Evolutionary conservation across 2,888 invertebrate genomes (phyloP).

Genomic region (Folsomia manolachei): DNA sequence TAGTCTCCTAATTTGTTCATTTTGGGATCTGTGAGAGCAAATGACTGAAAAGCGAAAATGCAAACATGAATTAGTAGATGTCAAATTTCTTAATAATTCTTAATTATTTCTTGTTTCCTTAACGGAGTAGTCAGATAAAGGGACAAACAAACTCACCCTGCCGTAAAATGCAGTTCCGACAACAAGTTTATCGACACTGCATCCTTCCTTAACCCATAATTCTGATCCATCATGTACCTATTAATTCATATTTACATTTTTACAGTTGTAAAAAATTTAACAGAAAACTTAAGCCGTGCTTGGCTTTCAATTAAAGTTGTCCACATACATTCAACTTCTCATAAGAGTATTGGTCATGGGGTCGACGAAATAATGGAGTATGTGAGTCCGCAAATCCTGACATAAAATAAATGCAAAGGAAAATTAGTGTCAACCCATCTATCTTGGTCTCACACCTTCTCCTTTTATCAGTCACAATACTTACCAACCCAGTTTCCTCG

Average conservation of each 20-base stretch:
- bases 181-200: slow-evolving; percentile 78
- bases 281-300: slow-evolving; percentile 52
- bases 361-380: slow-evolving; percentile 78
- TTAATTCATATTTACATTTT: slow-evolving; percentile 60
- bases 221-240: slow-evolving; percentile 80
- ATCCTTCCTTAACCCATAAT: slow-evolving; percentile 85
- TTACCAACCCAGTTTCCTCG: slow-evolving; percentile 46
- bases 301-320: slow-evolving; percentile 74
- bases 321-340: slow-evolving; percentile 87
- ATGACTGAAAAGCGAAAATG: too few species aligned
- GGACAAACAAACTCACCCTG: too few species aligned
- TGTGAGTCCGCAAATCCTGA: slow-evolving; percentile 78
- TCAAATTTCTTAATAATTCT: too few species aligned
- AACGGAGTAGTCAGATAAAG: too few species aligned
- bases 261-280: background rate
- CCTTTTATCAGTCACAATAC: background rate
- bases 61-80: too few species aligned
- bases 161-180: slow-evolving; percentile 89
- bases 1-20: slow-evolving; percentile 59
- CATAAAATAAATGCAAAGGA: slow-evolving; percentile 52
- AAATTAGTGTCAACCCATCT: background rate
- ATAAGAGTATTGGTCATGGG: slow-evolving; percentile 84
- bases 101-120: too few species aligned
- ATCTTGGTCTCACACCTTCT: background rate
- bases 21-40: slow-evolving; percentile 75